Conservation (phyloP, 1,140 invertebrate genomes). For the Hypothenemus hampei region DNA sequence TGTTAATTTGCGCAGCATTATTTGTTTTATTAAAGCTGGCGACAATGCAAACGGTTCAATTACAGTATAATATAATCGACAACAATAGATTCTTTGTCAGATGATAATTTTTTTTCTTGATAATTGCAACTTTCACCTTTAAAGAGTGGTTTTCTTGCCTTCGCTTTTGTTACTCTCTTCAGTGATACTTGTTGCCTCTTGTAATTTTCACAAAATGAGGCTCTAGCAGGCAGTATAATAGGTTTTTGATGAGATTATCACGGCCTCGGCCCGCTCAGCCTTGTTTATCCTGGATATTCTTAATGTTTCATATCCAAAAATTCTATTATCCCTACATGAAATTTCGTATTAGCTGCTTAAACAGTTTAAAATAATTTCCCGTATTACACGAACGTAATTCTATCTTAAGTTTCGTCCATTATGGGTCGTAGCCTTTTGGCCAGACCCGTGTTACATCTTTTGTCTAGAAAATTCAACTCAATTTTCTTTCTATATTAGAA, state of each 20-base stretch:
- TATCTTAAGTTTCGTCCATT: conserved; percentile 1
- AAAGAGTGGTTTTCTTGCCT: too few species aligned
- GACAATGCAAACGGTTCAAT: too few species aligned
- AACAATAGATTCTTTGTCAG: too few species aligned
- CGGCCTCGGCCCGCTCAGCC: conserved; percentile 5
- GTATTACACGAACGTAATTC: too few species aligned
- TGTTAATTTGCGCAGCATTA: too few species aligned
- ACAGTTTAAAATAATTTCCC: too few species aligned
- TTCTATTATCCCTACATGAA: conserved; percentile 19
- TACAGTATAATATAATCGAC: too few species aligned
- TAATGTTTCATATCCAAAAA: conserved; percentile 13
- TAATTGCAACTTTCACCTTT: too few species aligned
- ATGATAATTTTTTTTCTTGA: too few species aligned
- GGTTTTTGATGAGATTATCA: conserved; percentile 25
- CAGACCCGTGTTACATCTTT: not conserved
- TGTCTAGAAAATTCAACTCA: not conserved
- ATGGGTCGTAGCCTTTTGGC: not conserved
- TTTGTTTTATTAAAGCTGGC: too few species aligned
- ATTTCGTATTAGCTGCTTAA: conserved; percentile 3
- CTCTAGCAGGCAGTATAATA: conserved; percentile 14
- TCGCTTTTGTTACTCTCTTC: conserved; percentile 8
- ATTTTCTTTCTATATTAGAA: not conserved
- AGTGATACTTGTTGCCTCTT: conserved; percentile 13
- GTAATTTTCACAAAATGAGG: conserved; percentile 13
- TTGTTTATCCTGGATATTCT: conserved; percentile 17